phyloP scores from a whole-genome alignment of 2,888 invertebrate genomes.

The Morpho deidamia region DNA sequence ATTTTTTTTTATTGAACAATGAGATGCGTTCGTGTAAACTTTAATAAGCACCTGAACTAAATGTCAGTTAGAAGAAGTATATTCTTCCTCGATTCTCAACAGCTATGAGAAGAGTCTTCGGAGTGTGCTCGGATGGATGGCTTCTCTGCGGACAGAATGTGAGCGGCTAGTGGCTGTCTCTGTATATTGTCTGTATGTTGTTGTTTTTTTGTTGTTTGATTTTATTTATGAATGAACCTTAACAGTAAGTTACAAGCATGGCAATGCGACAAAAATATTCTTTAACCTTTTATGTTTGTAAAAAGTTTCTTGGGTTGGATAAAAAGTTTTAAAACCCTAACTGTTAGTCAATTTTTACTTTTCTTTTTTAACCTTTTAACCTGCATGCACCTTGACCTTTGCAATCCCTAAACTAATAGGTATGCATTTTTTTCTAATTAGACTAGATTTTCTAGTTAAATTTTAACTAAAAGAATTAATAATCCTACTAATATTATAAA shows the following conservation, averaged over 20 bases:
- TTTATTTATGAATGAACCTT: not conserved
- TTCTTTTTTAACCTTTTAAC: too few relatives aligned
- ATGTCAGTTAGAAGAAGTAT: constrained; percentile 30
- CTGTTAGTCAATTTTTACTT: too few relatives aligned
- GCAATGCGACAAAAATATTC: too few relatives aligned
- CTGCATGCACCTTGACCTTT: too few relatives aligned
- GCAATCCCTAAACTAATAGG: too few relatives aligned
- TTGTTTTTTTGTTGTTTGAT: constrained; percentile 39
- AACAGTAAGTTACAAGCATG: not conserved
- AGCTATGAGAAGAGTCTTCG: constrained; percentile 74
- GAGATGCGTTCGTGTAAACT: not conserved
- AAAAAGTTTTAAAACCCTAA: too few relatives aligned
- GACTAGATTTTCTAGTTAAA: too few relatives aligned
- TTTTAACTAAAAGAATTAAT: too few relatives aligned
- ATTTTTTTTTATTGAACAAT: not conserved
- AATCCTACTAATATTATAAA: too few relatives aligned
- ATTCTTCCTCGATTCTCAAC: not conserved
- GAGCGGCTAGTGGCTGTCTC: constrained; percentile 60
- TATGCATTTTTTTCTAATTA: too few relatives aligned
- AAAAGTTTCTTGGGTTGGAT: too few relatives aligned
- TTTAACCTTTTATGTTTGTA: too few relatives aligned
- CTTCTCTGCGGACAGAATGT: constrained; percentile 75
- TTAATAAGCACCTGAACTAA: constrained; percentile 23
- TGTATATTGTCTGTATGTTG: constrained; percentile 77
- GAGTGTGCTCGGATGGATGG: constrained; percentile 76